Conservation (phyloP, 2,888 invertebrate genomes). For the Luperina nickerlii region DNA sequence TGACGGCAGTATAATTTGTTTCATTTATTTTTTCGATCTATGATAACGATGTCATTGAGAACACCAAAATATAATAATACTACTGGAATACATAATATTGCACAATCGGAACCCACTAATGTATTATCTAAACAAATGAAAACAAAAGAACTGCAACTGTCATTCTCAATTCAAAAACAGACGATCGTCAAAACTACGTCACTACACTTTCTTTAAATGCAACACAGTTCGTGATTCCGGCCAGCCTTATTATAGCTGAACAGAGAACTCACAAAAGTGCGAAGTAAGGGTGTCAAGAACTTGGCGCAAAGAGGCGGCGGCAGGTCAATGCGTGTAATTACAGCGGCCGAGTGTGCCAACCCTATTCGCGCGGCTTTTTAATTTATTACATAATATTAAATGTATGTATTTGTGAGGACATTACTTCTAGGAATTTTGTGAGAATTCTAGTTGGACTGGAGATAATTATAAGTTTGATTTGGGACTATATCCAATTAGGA, state of each 20-base stretch:
- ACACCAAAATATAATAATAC: not conserved
- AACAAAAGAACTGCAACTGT: constrained; percentile 8
- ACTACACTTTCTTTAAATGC: constrained; percentile 17
- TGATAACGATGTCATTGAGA: too few species aligned
- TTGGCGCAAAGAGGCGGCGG: constrained; percentile 47
- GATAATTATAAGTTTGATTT: not conserved
- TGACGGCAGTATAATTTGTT: too few species aligned
- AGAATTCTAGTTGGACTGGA: not conserved
- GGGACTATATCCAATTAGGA: not conserved
- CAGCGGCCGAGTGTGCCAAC: constrained; percentile 31
- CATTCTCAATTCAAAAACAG: constrained; percentile 22
- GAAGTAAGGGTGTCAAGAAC: constrained; percentile 66
- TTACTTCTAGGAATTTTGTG: not conserved
- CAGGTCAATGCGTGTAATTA: constrained; percentile 69
- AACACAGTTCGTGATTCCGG: constrained; percentile 33
- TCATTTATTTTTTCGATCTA: not conserved
- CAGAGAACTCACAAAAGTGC: constrained; percentile 57
- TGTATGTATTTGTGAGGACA: constrained; percentile 8
- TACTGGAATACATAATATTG: not conserved
- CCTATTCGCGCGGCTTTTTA: constrained; percentile 52
- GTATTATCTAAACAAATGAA: not conserved
- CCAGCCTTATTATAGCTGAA: constrained; percentile 55
- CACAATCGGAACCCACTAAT: not conserved
- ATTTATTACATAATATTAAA: constrained; percentile 58
- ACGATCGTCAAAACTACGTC: constrained; percentile 1